Conservation (phyloP, 2,113 vertebrate genomes). For the Uria lomvia region DNA sequence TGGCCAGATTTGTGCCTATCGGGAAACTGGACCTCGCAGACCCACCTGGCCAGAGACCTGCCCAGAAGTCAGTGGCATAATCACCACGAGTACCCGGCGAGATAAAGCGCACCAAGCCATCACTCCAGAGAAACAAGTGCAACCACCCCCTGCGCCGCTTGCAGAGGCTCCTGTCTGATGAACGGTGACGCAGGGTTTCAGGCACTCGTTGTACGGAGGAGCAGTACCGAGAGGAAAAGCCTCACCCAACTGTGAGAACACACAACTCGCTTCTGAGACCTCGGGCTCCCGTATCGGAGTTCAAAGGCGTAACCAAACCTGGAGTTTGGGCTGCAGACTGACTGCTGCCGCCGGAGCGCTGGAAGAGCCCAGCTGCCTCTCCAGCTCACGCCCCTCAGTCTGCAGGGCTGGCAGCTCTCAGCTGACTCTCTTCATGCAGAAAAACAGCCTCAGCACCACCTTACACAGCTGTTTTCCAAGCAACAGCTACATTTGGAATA, state of each 20-base stretch:
- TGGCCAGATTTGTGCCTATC: background rate
- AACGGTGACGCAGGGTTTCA: background rate
- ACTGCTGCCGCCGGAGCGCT: background rate
- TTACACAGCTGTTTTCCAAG: background rate
- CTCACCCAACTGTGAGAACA: background rate
- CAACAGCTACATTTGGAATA: too few relatives aligned
- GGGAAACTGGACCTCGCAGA: background rate
- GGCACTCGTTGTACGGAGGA: background rate
- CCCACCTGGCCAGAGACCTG: rapidly evolving
- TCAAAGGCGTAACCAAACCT: background rate
- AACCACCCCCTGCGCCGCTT: background rate
- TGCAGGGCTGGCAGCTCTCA: background rate
- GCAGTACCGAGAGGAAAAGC: background rate
- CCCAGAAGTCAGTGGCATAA: background rate
- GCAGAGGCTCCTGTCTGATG: background rate
- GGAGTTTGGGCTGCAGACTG: background rate
- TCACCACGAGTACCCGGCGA: rapidly evolving
- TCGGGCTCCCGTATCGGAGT: background rate
- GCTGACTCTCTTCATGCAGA: background rate
- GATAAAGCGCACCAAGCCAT: background rate
- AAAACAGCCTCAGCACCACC: background rate
- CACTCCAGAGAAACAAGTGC: background rate
- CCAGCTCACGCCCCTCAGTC: background rate
- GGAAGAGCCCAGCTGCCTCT: background rate
- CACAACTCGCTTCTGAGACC: background rate